Conservation (phyloP, 2,888 invertebrate genomes). For the Busseola fusca region DNA sequence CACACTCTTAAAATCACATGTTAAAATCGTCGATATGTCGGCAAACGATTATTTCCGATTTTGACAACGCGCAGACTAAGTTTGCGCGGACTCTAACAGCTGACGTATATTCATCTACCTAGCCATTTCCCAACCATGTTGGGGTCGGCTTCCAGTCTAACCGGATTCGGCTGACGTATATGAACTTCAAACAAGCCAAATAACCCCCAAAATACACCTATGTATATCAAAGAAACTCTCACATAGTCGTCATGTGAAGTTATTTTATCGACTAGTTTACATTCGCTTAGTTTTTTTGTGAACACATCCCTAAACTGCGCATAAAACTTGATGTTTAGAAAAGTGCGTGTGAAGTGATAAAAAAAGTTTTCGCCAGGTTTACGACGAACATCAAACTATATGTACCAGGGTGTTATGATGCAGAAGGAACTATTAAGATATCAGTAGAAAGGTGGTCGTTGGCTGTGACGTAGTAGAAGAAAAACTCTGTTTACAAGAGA, state of each 20-base stretch:
- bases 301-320: constrained; percentile 54
- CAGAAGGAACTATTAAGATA: constrained; percentile 54
- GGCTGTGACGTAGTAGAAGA: constrained; percentile 1
- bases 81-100: too few relatives aligned
- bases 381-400: constrained; percentile 61
- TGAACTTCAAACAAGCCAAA: background rate
- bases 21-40: too few relatives aligned
- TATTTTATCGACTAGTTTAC: constrained; percentile 47
- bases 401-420: constrained; percentile 59
- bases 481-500: background rate
- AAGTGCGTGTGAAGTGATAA: constrained; percentile 53
- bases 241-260: constrained; percentile 30
- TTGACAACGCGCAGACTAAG: too few relatives aligned
- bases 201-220: background rate
- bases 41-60: too few relatives aligned
- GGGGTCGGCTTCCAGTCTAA: too few relatives aligned
- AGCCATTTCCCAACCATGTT: too few relatives aligned
- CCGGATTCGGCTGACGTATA: too few relatives aligned
- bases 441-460: constrained; percentile 42
- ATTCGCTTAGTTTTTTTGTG: constrained; percentile 54
- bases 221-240: constrained; percentile 3
- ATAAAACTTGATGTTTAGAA: constrained; percentile 60
- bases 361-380: constrained; percentile 60
- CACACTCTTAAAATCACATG: too few relatives aligned
- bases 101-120: too few relatives aligned